These are phyloP conservation scores for Euzophera pinguis DNA, from an alignment of 2,888 invertebrate genomes.

Conservation along the genomic window DNA sequence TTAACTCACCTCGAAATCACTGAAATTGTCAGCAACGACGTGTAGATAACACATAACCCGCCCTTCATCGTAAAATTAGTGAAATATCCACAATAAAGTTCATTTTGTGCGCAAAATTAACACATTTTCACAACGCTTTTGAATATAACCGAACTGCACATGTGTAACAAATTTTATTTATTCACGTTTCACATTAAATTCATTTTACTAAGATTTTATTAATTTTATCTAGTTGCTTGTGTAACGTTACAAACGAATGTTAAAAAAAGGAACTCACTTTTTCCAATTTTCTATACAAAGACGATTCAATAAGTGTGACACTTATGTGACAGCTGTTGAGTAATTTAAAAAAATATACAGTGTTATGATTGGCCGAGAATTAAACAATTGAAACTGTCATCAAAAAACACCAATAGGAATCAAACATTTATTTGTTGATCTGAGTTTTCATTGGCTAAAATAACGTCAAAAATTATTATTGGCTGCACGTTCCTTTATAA, in stretches of 20 bases:
- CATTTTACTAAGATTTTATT: slow-evolving; percentile 35
- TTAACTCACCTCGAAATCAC: slow-evolving; percentile 77
- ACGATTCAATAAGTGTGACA: slow-evolving; percentile 50
- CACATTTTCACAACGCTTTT: slow-evolving; percentile 54
- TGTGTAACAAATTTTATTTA: slow-evolving; percentile 27
- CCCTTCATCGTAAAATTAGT: slow-evolving; percentile 81
- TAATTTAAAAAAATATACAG: slow-evolving; percentile 17
- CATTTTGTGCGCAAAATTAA: slow-evolving; percentile 73
- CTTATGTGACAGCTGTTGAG: slow-evolving; percentile 44
- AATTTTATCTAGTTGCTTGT: slow-evolving; percentile 31
- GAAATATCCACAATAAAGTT: slow-evolving; percentile 69
- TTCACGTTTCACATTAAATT: slow-evolving; percentile 37
- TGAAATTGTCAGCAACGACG: slow-evolving; percentile 81
- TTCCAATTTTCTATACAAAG: slow-evolving; percentile 31
- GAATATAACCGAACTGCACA: slow-evolving; percentile 28
- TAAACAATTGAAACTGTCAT: slow-evolving; percentile 28
- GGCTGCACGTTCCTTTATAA: neutral
- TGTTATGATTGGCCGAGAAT: slow-evolving; percentile 37
- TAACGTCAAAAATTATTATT: neutral
- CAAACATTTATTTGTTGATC: slow-evolving; percentile 53
- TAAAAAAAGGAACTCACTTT: slow-evolving; percentile 44
- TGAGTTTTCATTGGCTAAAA: slow-evolving; percentile 40
- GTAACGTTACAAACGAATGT: slow-evolving; percentile 25
- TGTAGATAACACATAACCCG: slow-evolving; percentile 79
- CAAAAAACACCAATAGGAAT: slow-evolving; percentile 43